Evolutionary conservation across 2,888 invertebrate genomes (phyloP).

Genomic region (Desoria tigrina): DNA sequence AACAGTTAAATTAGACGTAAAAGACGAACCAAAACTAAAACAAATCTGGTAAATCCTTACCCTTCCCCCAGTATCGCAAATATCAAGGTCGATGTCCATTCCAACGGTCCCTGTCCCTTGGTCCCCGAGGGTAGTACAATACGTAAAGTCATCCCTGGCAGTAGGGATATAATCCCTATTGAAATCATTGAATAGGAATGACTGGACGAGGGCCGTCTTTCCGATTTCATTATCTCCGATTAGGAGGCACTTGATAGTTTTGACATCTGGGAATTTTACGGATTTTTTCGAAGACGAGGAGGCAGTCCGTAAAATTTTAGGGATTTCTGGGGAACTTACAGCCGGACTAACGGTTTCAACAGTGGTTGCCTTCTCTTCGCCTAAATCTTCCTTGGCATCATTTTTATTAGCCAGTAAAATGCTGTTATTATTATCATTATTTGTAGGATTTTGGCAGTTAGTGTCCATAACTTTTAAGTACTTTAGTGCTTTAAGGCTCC

Average conservation of each 20-base stretch:
- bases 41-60: slow-evolving; percentile 27
- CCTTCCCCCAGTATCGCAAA: slow-evolving; percentile 49
- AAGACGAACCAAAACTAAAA: background rate
- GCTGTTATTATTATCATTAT: no score
- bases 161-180: slow-evolving; percentile 26
- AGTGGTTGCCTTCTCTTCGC: no score
- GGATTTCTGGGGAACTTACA: no score
- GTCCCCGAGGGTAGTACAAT: slow-evolving; percentile 1
- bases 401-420: no score
- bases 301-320: no score
- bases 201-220: slow-evolving; percentile 42
- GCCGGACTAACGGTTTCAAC: no score
- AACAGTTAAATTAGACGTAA: no score
- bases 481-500: no score
- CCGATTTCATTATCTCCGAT: slow-evolving; percentile 42
- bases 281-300: no score
- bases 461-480: no score
- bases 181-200: slow-evolving; percentile 39
- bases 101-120: slow-evolving; percentile 2
- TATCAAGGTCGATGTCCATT: slow-evolving; percentile 28
- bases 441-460: no score
- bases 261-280: slow-evolving; percentile 10
- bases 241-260: slow-evolving; percentile 33
- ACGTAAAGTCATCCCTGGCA: slow-evolving; percentile 23
- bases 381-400: no score